Percentiles rank a stretch among this genome's conserved stretches.
Conservation (phyloP, 2,113 vertebrate genomes). For the Chaetura pelagica region DNA sequence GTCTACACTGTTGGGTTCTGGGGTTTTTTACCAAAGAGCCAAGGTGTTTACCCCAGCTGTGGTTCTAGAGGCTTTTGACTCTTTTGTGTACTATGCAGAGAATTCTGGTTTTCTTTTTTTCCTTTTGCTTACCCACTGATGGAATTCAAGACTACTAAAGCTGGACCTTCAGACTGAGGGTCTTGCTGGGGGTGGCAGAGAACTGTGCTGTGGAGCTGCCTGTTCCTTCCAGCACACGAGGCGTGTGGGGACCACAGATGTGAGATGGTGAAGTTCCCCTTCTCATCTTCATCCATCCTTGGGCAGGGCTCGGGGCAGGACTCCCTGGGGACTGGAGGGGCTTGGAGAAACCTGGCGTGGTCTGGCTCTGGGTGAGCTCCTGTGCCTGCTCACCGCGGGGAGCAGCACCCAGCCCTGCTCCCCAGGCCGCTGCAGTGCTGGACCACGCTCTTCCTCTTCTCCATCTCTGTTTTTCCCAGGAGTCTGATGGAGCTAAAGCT, state of each 20-base stretch:
- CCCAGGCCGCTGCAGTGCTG: accelerated
- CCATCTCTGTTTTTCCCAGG: background rate
- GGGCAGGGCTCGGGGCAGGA: background rate
- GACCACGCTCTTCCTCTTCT: background rate
- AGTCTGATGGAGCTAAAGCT: background rate
- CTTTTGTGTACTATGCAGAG: background rate
- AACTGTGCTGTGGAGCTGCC: accelerated
- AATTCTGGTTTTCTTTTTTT: background rate
- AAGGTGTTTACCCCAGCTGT: background rate
- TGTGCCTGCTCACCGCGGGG: too few species aligned
- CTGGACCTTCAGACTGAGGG: background rate
- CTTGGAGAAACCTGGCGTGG: background rate
- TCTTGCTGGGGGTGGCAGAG: background rate
- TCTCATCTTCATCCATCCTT: background rate
- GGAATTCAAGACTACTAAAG: background rate
- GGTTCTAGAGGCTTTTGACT: background rate
- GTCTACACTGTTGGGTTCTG: background rate
- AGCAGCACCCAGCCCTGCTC: background rate
- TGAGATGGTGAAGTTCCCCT: background rate
- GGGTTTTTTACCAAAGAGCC: background rate
- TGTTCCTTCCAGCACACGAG: accelerated
- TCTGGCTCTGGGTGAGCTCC: background rate
- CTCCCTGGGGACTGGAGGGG: background rate
- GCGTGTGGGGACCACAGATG: background rate
- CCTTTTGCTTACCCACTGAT: background rate